phyloP scores from a whole-genome alignment of 2,888 invertebrate genomes.

The Hirtodrosophila confusa region DNA sequence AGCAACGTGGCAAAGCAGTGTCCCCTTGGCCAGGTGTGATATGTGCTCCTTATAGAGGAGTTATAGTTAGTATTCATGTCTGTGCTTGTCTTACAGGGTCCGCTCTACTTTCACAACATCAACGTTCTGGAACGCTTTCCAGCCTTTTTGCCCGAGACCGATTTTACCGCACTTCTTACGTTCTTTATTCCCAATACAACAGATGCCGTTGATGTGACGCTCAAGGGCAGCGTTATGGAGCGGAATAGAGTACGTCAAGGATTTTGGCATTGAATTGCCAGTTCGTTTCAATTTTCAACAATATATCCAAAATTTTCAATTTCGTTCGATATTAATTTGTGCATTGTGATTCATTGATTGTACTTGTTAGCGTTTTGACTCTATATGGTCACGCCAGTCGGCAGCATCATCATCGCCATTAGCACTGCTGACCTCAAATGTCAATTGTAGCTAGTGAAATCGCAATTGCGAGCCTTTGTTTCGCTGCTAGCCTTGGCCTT shows the following conservation, averaged over 20 bases:
- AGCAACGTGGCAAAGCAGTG: slow-evolving; percentile 27
- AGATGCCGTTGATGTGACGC: neutral
- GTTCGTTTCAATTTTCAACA: neutral
- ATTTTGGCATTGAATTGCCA: slow-evolving; percentile 9
- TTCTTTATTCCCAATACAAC: slow-evolving; percentile 9
- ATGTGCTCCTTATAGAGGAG: neutral
- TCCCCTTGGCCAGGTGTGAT: slow-evolving; percentile 22
- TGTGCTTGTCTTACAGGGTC: slow-evolving; percentile 15
- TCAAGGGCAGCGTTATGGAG: slow-evolving; percentile 28
- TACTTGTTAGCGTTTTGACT: slow-evolving; percentile 52
- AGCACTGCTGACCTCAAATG: slow-evolving; percentile 73
- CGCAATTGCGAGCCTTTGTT: slow-evolving; percentile 61
- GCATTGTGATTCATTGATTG: slow-evolving; percentile 37
- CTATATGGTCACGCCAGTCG: slow-evolving; percentile 66
- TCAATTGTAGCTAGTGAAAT: slow-evolving; percentile 54
- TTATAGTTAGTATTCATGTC: neutral
- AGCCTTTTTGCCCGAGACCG: slow-evolving; percentile 32
- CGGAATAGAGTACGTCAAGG: slow-evolving; percentile 8
- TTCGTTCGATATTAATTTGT: slow-evolving; percentile 30
- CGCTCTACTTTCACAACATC: slow-evolving; percentile 31
- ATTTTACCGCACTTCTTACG: slow-evolving; percentile 13
- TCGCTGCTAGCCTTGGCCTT: slow-evolving; percentile 79
- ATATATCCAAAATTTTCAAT: slow-evolving; percentile 17
- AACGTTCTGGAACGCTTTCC: slow-evolving; percentile 20
- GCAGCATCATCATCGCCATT: slow-evolving; percentile 36